Evolutionary conservation across 2,888 invertebrate genomes (phyloP).

Genomic region (Macrophya alboannulata): DNA sequence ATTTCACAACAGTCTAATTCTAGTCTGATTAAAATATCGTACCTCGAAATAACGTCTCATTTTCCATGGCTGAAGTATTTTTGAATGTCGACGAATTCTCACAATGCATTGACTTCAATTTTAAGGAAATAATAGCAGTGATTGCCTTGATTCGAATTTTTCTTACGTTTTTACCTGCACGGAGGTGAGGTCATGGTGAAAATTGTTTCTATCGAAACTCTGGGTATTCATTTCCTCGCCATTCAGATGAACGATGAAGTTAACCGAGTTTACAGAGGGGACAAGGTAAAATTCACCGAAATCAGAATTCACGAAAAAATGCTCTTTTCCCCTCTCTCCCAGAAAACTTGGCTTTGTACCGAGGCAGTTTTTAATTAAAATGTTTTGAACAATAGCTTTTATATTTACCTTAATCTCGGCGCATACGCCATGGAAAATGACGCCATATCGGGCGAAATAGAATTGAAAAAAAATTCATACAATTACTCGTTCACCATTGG

Average conservation of each 20-base stretch:
- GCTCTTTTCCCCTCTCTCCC: background rate
- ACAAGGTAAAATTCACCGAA: constrained; percentile 18
- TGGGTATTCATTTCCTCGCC: background rate
- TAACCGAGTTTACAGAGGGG: constrained; percentile 3
- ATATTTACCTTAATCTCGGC: constrained; percentile 21
- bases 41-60: no score
- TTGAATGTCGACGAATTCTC: background rate
- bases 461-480: background rate
- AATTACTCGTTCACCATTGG: background rate
- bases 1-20: background rate
- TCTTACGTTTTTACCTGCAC: background rate
- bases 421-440: constrained; percentile 35
- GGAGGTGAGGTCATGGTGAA: background rate
- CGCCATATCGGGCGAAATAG: constrained; percentile 15
- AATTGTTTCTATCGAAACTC: background rate
- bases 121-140: background rate
- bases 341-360: constrained; percentile 5
- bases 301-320: background rate
- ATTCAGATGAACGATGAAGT: background rate
- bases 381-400: constrained; percentile 49
- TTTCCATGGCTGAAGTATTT: background rate
- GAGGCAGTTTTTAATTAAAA: constrained; percentile 58
- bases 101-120: background rate
- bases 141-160: background rate
- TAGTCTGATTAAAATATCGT: background rate